Evolutionary conservation across 2,888 invertebrate species (phyloP), one percentile per base, ranked within the genome.

Genomic region (Kryphioiulus occultus): DNA sequence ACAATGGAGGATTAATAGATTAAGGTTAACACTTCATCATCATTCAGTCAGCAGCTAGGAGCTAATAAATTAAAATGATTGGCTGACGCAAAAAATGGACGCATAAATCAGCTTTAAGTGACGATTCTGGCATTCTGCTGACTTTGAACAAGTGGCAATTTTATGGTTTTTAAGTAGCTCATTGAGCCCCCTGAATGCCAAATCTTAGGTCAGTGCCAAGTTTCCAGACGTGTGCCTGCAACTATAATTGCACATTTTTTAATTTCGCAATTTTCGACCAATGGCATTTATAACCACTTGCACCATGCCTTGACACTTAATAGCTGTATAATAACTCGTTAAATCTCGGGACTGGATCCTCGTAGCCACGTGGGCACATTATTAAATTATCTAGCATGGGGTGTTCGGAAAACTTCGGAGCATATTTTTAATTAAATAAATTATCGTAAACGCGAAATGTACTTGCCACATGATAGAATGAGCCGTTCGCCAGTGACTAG

Each of bases 11-110:
- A n/a, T n/a, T n/a, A n/a, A n/a, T n/a, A n/a, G 59, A 22, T 59
- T 59, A 59, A 59, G 59, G 22, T 59, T 59, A 59, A 22, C n/a
- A 59, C n/a, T 59, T 59, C 59, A 59, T 59, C 59, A 59, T 59
- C 59, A 22, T 59, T 59, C 22, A n/a, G 59, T 59, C 59, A 59
- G n/a, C 59, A 59, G 59, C 59, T 5, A 59, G 59, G 59, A 59
- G 22, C 59, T 59, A 59, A 59, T 59, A 59, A 59, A 59, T 59
- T 59, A 15, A 47, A 47, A n/a, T 22, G 59, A 59, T 59, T 59
- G 59, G 22, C 59, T 59, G 10, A 22, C 3, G n/a, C 5, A 22
- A 59, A 59, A 22, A 59, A 59, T 10, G 22, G 17, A 59, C 59
- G n/a, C 22, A 59, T 59, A 59, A 59, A 59, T 59, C 59, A 59